Conservation (phyloP, 1,140 invertebrate genomes). For the Drosophila pachea region DNA sequence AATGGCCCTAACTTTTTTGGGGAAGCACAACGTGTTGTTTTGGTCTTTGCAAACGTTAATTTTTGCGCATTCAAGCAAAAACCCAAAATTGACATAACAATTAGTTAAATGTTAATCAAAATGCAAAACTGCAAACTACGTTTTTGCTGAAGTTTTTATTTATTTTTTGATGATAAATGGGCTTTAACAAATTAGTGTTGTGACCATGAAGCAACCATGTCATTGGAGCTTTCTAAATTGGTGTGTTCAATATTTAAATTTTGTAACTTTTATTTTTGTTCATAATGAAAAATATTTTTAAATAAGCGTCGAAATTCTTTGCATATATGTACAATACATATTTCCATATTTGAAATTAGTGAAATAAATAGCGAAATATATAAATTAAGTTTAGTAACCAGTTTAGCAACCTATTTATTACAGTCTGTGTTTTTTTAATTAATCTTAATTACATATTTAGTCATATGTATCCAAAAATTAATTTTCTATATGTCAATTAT, state of each 20-base stretch:
- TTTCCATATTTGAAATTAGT: no score
- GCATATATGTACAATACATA: no score
- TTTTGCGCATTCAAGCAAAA: conserved; percentile 43
- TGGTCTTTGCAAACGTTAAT: conserved; percentile 44
- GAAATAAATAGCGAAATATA: no score
- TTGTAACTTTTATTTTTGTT: neutral
- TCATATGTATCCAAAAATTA: no score
- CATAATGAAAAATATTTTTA: neutral
- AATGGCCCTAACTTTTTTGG: conserved; percentile 38
- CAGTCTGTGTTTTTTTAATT: no score
- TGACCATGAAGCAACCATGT: conserved; percentile 22
- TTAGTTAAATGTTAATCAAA: conserved; percentile 59
- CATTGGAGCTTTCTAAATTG: conserved; percentile 37
- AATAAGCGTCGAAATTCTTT: conserved; percentile 1
- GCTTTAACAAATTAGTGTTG: conserved; percentile 33
- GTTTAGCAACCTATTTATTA: no score
- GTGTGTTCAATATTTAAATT: conserved; percentile 9
- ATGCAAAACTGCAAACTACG: conserved; percentile 40
- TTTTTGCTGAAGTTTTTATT: conserved; percentile 12
- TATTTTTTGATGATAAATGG: conserved; percentile 25
- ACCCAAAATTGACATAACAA: conserved; percentile 47
- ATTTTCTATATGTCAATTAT: neutral
- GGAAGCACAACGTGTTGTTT: conserved; percentile 52
- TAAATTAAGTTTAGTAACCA: no score
- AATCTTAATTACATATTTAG: no score